Evolutionary conservation across 2,113 vertebrate species (phyloP), one percentile per base, ranked within the genome.

Genomic region (Ariopsis seemanni): DNA sequence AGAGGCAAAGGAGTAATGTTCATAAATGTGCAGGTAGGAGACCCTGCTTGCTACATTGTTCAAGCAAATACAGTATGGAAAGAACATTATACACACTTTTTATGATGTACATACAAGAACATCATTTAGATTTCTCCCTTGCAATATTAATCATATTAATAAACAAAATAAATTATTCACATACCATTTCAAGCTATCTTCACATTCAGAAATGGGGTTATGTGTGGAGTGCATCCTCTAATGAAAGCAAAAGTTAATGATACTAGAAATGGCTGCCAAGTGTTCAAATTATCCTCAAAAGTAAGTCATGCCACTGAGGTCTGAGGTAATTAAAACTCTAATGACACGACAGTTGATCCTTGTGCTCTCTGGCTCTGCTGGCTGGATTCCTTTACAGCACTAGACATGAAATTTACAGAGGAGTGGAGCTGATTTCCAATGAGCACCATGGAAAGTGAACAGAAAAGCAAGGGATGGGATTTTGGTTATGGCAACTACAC

Each of bases 301-400:
- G 57, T 82, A 72, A 48, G 55, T 7, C 57, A 75, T 63, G 57
- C 52, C n/a, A n/a, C 17, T 34, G 67, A 48, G 80, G 55, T 58
- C 86, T 63, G 52, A 86, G 80, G 69, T 87, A 86, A 82, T 86
- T 82, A 86, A 82, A 55, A 60, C 86, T 60, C 52, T 55, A 87
- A 87, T 62, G 80, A 63, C 80, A 63, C 12, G 42, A 82, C n/a
- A 65, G 65, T 58, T 60, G 58, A 87, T 75, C 80, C 67, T 50
- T 79, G 14, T 20, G 71, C 84, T 74, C 85, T 81, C n/a, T 14
- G 69, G 79, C 79, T 57, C 84, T 78, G 65, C 80, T 83, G 85
- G 53, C 52, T 71, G 18, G 12, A 86, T 53, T 48, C 63, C 27
- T 79, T 80, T 58, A 81, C 52, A n/a, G 11, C 85, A 58, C 30